phyloP scores from a whole-genome alignment of 2,113 vertebrate genomes.

The Crotalus helleri region DNA sequence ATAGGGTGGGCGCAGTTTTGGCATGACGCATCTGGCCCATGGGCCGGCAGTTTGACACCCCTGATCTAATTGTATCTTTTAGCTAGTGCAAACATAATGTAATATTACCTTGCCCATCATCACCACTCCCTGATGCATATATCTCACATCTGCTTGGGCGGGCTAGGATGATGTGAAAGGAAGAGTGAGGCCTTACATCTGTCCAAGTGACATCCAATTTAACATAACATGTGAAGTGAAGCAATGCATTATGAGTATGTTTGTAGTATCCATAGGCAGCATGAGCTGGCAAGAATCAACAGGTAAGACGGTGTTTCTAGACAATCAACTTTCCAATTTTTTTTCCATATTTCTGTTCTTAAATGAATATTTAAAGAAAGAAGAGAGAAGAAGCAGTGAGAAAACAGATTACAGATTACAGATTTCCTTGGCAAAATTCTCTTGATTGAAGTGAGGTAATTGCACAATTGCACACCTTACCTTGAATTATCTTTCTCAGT shows the following conservation, averaged over 20 bases:
- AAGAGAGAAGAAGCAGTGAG: not conserved
- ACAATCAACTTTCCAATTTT: not conserved
- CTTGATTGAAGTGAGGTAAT: not conserved
- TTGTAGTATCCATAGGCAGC: not conserved
- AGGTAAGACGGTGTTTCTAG: not conserved
- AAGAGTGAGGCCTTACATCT: not conserved
- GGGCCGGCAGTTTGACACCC: too few relatives aligned
- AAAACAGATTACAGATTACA: not conserved
- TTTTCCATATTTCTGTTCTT: not conserved
- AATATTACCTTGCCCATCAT: not conserved
- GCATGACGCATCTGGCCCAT: too few relatives aligned
- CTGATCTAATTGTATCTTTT: not conserved
- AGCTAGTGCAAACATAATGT: not conserved
- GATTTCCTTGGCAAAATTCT: not conserved
- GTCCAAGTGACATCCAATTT: not conserved
- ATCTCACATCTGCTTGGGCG: not conserved
- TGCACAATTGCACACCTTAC: not conserved
- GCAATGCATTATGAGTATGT: not conserved
- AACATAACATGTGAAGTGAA: not conserved
- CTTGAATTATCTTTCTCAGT: not conserved
- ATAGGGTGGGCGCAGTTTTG: too few relatives aligned
- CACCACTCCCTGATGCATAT: not conserved
- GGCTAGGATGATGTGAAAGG: not conserved
- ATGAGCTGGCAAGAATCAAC: not conserved
- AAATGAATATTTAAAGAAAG: not conserved